Percentiles rank a stretch among this genome's conserved stretches.
phyloP scores from a whole-genome alignment of 2,888 invertebrate species.

The Acrobasis repandana region DNA sequence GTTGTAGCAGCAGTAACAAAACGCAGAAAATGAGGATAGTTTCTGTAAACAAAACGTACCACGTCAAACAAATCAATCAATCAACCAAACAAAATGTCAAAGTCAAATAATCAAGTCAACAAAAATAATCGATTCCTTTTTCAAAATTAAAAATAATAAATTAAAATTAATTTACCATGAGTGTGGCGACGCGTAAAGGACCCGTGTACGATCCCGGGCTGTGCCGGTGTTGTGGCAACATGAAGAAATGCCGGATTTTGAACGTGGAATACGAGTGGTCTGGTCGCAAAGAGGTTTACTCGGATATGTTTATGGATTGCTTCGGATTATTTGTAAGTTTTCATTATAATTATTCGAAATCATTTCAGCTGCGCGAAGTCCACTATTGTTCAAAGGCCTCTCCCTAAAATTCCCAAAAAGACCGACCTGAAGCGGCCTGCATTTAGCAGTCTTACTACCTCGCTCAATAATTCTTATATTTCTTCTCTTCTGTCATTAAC shows the following conservation, averaged over 20 bases:
- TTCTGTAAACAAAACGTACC: too few relatives aligned
- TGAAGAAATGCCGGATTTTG: conserved; percentile 71
- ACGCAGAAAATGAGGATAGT: too few relatives aligned
- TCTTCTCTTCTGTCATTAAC: too few relatives aligned
- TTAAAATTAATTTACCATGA: conserved; percentile 9
- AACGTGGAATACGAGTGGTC: conserved; percentile 66
- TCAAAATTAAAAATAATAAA: not conserved
- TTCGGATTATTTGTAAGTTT: conserved; percentile 68
- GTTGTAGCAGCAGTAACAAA: too few relatives aligned
- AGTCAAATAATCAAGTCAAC: not conserved
- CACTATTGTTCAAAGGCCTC: too few relatives aligned
- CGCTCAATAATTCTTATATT: too few relatives aligned
- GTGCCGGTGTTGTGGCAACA: conserved; percentile 70
- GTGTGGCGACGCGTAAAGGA: conserved; percentile 44
- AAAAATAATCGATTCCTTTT: not conserved
- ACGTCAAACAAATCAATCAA: too few relatives aligned
- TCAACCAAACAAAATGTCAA: too few relatives aligned
- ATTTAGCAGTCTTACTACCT: too few relatives aligned
- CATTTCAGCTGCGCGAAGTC: too few relatives aligned
- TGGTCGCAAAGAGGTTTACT: conserved; percentile 65
- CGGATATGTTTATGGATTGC: conserved; percentile 75
- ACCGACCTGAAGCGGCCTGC: too few relatives aligned
- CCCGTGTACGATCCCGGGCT: conserved; percentile 67
- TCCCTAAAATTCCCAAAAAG: too few relatives aligned
- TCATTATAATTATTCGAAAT: not conserved